phyloP scores from a whole-genome alignment of 2,113 vertebrate species.

The Corythaixoides concolor region DNA sequence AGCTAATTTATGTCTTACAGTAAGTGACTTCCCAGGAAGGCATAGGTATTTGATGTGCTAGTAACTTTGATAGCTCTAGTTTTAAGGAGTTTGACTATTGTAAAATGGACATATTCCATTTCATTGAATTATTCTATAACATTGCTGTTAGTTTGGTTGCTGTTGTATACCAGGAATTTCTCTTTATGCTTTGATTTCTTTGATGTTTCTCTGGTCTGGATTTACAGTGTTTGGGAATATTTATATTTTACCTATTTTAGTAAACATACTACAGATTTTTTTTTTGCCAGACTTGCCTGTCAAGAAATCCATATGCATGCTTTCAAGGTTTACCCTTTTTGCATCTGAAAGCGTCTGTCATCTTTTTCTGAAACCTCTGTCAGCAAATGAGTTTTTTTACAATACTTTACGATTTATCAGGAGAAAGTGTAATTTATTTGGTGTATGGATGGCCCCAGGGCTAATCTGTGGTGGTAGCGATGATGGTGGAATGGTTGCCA shows the following conservation, averaged over 20 bases:
- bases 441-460: neutral
- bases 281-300: neutral
- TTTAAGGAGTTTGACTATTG: neutral
- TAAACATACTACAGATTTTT: neutral
- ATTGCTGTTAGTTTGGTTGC: neutral
- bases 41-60: neutral
- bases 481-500: neutral
- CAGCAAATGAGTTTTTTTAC: neutral
- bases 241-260: neutral
- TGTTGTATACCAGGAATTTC: neutral
- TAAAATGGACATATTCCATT: neutral
- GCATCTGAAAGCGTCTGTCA: neutral
- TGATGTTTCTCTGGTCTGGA: neutral
- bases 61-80: neutral
- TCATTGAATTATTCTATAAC: neutral
- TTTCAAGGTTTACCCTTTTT: neutral
- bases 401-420: neutral
- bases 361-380: neutral
- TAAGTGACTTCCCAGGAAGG: conserved; percentile 6
- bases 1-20: neutral
- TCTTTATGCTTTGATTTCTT: neutral
- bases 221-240: neutral
- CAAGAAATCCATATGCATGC: neutral
- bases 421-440: too few relatives aligned
- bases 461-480: neutral